These are phyloP conservation scores for Ornithoptera priamus DNA, from an alignment of 2,888 invertebrate genomes.

Conservation along the genomic window DNA sequence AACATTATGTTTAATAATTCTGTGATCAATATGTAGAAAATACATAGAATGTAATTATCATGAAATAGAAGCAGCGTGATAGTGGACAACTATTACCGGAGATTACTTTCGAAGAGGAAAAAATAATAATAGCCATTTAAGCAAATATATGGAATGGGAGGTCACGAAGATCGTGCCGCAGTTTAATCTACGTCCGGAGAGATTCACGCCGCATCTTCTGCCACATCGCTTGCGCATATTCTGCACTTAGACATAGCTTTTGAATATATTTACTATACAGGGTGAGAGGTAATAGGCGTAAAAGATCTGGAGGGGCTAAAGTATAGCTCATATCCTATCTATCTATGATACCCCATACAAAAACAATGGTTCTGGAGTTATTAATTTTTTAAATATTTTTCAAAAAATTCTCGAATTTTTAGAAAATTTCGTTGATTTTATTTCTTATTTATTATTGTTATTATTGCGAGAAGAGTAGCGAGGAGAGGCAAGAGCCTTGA, in stretches of 20 bases:
- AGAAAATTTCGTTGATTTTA: too few relatives aligned
- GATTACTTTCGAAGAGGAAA: conserved; percentile 6
- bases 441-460: too few relatives aligned
- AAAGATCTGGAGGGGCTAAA: too few relatives aligned
- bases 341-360: too few relatives aligned
- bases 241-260: conserved; percentile 11
- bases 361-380: too few relatives aligned
- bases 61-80: not conserved
- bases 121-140: conserved; percentile 17
- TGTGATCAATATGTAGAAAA: not conserved
- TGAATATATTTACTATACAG: not conserved
- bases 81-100: conserved; percentile 9
- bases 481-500: too few relatives aligned
- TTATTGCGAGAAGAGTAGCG: too few relatives aligned
- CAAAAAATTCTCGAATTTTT: too few relatives aligned
- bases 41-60: not conserved
- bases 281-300: too few relatives aligned
- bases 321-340: too few relatives aligned
- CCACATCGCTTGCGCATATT: conserved; percentile 4
- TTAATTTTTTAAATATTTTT: too few relatives aligned
- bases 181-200: conserved; percentile 8
- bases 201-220: conserved; percentile 11
- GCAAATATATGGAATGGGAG: conserved; percentile 19
- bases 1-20: too few relatives aligned
- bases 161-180: conserved; percentile 24